These are phyloP conservation scores for Apostichopus californicus DNA, from an alignment of 35 echinoderm and acorn worm genomes.

Conservation along the genomic window DNA sequence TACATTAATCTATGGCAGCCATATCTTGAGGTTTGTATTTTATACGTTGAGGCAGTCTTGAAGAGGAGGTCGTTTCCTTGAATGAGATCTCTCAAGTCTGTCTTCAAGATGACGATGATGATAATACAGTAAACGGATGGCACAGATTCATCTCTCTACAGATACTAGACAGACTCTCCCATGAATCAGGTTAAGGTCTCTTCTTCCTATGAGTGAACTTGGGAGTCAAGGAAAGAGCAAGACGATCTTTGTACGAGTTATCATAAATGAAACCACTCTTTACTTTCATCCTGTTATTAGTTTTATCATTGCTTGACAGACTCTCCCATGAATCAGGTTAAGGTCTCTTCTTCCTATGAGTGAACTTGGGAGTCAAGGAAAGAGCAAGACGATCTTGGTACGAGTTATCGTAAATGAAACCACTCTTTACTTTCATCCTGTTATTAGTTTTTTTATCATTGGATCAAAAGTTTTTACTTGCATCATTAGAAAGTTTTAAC, in stretches of 20 bases:
- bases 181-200: neutral
- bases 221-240: neutral
- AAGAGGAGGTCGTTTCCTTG: no score
- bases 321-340: neutral
- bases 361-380: neutral
- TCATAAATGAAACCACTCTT: no score
- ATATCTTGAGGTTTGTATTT: no score
- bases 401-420: no score
- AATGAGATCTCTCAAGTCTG: no score
- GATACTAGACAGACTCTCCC: neutral
- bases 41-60: no score
- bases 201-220: neutral
- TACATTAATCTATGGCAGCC: no score
- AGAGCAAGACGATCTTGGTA: neutral
- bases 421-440: no score
- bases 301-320: neutral
- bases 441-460: no score
- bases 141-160: neutral
- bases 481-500: neutral
- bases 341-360: conserved; percentile 13
- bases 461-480: neutral
- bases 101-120: no score
- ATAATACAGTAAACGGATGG: neutral
- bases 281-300: no score
- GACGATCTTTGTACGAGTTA: no score